Evolutionary conservation across 2,888 invertebrate species (phyloP).

Genomic region (Torymus tubicola): DNA sequence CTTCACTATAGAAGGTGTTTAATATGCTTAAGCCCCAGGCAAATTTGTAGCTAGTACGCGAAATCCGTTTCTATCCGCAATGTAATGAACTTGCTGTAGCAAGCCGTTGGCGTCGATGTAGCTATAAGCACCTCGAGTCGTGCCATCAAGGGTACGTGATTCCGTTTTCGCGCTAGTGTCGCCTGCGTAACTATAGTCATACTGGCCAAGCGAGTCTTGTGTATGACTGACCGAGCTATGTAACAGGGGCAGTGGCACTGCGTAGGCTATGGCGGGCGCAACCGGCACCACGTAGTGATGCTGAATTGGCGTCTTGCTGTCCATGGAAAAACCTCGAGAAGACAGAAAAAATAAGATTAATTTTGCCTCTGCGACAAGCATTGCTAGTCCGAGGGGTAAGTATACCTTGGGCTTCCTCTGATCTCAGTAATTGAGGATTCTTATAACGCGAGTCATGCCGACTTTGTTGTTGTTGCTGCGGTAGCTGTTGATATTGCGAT

Average conservation of each 20-base stretch:
- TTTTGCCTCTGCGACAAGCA: neutral
- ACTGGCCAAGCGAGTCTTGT: conserved; percentile 79
- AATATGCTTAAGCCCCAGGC: conserved; percentile 75
- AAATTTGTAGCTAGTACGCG: conserved; percentile 82
- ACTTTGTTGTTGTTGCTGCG: neutral
- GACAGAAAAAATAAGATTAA: neutral
- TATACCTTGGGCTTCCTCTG: conserved; percentile 64
- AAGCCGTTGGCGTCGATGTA: conserved; percentile 84
- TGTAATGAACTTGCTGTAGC: conserved; percentile 82
- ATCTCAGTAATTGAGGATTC: conserved; percentile 66
- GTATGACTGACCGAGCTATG: conserved; percentile 77
- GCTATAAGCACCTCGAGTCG: conserved; percentile 82
- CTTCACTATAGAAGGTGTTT: too few species aligned
- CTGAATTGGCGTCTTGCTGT: conserved; percentile 1
- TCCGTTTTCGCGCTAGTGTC: conserved; percentile 83
- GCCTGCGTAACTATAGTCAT: conserved; percentile 81
- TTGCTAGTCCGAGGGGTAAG: conserved; percentile 61
- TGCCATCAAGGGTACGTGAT: conserved; percentile 80
- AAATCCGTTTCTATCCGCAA: conserved; percentile 82
- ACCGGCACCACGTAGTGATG: conserved; percentile 48
- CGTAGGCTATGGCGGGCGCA: conserved; percentile 61
- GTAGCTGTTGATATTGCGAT: conserved; percentile 3
- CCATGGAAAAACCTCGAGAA: conserved; percentile 4
- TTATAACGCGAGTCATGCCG: conserved; percentile 17
- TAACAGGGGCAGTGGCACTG: conserved; percentile 62